Conservation (phyloP, 1,140 invertebrate genomes). For the Lasaia peninsularis region DNA sequence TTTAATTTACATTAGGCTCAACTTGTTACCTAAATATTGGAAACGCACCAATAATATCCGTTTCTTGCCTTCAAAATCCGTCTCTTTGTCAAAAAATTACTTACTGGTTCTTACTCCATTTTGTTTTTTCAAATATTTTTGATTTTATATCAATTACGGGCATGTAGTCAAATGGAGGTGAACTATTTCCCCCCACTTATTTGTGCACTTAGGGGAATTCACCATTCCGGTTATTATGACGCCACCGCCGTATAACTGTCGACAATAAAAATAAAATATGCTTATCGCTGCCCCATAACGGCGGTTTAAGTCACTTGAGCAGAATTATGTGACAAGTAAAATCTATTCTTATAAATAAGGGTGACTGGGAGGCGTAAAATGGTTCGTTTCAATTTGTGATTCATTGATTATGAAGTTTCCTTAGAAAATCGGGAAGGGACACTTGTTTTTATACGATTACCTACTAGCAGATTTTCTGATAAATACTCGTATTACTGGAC, state of each 20-base stretch:
- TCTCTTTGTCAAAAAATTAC: too few relatives aligned
- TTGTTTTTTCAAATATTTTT: too few relatives aligned
- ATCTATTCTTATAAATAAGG: slow-evolving; percentile 15
- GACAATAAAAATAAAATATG: slow-evolving; percentile 53
- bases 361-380: slow-evolving; percentile 4
- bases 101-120: too few relatives aligned
- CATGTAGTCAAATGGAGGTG: background rate
- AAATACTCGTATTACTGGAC: too few relatives aligned
- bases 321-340: slow-evolving; percentile 48
- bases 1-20: too few relatives aligned
- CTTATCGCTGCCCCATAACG: slow-evolving; percentile 39
- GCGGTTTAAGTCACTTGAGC: slow-evolving; percentile 42
- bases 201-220: slow-evolving; percentile 39
- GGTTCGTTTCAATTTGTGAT: slow-evolving; percentile 9
- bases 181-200: slow-evolving; percentile 32
- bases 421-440: background rate
- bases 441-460: too few relatives aligned
- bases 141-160: too few relatives aligned
- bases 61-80: too few relatives aligned
- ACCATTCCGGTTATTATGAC: slow-evolving; percentile 38
- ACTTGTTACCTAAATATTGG: too few relatives aligned
- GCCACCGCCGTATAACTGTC: slow-evolving; percentile 30
- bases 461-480: too few relatives aligned
- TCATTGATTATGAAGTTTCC: background rate
- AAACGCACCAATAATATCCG: too few relatives aligned